Base-by-base conservation (phyloP, 2,888 invertebrate genomes). In the Drosophila anomalipes region DNA sequence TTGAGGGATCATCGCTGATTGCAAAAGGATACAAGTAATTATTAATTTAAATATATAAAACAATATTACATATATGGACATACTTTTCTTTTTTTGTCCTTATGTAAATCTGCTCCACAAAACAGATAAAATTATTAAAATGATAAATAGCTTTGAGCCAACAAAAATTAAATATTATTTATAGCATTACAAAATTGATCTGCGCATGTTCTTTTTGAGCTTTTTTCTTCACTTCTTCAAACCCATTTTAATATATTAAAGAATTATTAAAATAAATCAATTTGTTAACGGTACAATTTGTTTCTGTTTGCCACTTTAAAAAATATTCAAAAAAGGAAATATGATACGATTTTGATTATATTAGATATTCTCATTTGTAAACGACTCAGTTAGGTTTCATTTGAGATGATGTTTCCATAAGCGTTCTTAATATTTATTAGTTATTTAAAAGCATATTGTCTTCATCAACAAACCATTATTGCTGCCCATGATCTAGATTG, bases 101-200 rank as follows among this genome's bases (percentile, higher is more conserved):
- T 3, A 19, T 19, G 9, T 19, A 39, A 35, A 19, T 39, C 19
- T 19, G 19, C 3, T 7, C 19, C 37, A 39, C 3, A 37, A 39
- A 7, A 16, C 3, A 35, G 1, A 4, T 37, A 7, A 4, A 39
- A 9, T 19, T 0, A 10, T 44, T 12, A 6, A 44, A n/a, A 12
- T 41, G 6, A 44, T 44, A n/a, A 44, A 39, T 9, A 3, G 3
- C 3, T 39, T 39, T 39, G 19, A 9, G 9, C 10, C 1, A 44
- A 22, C 7, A 22, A 22, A 44, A 44, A 1, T 6, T 22, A 7
- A 44, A 7, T 7, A 14, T 22, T 6, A 22, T 44, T 6, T 1
- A 0, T 6, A 12, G 0, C 12, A 22, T 12, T n/a, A 12, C n/a
- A 1, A n/a, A 44, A 1, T 6, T 7, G 3, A 44, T 7, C 14